Percentiles rank a stretch among this genome's conserved stretches.
phyloP scores from a whole-genome alignment of 2,797 vertebrate species.

The Microctenopoma stevenorrisi region DNA sequence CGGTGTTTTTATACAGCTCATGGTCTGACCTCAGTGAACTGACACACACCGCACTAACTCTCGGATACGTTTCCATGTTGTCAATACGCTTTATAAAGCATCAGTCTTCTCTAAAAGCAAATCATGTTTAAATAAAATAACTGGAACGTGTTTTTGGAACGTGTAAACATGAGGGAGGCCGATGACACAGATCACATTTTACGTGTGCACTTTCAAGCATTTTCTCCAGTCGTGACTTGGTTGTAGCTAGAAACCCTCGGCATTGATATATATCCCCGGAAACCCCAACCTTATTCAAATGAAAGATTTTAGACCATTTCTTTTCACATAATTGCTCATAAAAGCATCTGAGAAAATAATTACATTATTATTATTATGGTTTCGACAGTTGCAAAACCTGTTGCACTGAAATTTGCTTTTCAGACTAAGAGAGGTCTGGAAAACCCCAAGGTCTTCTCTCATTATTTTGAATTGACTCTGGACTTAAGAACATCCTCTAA shows the following conservation, averaged over 20 bases:
- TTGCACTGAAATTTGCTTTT: background rate
- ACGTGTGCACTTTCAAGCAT: background rate
- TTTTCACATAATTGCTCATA: no score
- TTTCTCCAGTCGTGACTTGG: background rate
- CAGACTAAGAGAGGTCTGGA: no score
- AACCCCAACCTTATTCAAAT: background rate
- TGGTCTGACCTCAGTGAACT: background rate
- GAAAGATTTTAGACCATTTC: background rate
- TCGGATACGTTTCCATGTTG: background rate
- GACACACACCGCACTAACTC: background rate
- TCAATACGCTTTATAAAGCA: background rate
- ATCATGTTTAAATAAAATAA: no score
- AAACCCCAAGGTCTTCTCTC: no score
- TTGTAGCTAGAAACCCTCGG: background rate
- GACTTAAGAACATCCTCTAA: no score
- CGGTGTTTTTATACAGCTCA: background rate
- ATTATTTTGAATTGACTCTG: no score
- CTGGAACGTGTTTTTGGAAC: background rate
- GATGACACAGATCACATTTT: background rate
- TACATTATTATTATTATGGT: background rate
- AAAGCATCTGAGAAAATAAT: background rate
- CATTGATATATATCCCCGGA: background rate
- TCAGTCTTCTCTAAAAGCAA: no score
- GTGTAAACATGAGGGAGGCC: background rate
- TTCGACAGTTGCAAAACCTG: background rate